phyloP scores from a whole-genome alignment of 2,888 invertebrate genomes.

The Halictus ligatus region DNA sequence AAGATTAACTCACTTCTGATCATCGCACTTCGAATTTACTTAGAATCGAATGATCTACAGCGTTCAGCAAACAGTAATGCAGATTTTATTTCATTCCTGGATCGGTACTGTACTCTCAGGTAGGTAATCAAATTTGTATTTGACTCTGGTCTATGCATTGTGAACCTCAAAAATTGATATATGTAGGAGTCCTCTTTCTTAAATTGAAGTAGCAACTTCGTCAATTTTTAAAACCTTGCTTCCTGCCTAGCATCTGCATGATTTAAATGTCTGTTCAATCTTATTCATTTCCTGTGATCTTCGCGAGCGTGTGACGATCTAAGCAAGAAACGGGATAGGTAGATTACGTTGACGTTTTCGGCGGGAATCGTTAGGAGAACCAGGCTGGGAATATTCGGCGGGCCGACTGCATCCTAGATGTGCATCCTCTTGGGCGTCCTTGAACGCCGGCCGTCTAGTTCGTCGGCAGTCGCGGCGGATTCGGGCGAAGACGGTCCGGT shows the following conservation, averaged over 20 bases:
- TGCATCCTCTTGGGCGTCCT: slow-evolving; percentile 47
- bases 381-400: slow-evolving; percentile 12
- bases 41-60: not conserved
- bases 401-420: slow-evolving; percentile 41
- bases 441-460: slow-evolving; percentile 41
- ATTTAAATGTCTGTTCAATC: not conserved
- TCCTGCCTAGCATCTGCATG: not conserved
- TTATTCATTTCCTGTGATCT: not conserved
- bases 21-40: not conserved
- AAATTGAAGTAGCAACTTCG: not conserved
- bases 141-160: not conserved
- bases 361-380: not conserved
- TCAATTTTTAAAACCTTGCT: not conserved
- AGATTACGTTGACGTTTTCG: not conserved
- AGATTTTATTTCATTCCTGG: not conserved
- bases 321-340: not conserved
- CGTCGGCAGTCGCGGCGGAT: slow-evolving; percentile 27
- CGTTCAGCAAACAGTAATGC: not conserved
- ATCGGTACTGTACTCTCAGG: not conserved
- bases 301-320: too few species aligned
- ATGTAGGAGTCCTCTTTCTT: not conserved
- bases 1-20: not conserved
- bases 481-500: slow-evolving; percentile 54
- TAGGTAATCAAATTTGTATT: not conserved
- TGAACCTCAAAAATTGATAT: not conserved